These are phyloP conservation scores for Chaetodon trifasciatus DNA, from an alignment of 2,797 vertebrate species.

Conservation along the genomic window DNA sequence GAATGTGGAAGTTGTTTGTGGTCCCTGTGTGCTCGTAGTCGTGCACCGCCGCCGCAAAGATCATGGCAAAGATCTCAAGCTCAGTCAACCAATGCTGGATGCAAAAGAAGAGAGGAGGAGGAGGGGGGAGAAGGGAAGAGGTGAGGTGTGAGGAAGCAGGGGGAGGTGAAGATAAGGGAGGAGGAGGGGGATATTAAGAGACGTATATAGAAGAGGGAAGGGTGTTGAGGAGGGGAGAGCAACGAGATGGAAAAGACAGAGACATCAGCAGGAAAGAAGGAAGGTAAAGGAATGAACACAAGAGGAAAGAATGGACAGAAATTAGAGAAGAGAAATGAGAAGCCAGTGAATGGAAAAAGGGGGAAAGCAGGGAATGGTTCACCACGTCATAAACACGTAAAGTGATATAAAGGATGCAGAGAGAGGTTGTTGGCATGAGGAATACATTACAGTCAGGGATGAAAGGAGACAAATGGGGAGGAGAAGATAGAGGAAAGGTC, in stretches of 20 bases:
- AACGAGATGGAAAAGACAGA: conserved; percentile 53
- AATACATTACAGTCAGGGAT: conserved; percentile 66
- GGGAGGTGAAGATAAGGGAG: conserved; percentile 4
- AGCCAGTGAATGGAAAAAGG: conserved; percentile 55
- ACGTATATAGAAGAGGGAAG: conserved; percentile 16
- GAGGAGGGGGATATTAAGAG: conserved; percentile 25
- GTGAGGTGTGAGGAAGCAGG: not conserved
- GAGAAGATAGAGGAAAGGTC: conserved; percentile 59
- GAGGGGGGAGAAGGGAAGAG: not conserved
- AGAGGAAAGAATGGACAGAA: conserved; percentile 54
- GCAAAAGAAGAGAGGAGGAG: not conserved
- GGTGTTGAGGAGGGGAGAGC: conserved; percentile 7
- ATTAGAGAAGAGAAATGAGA: conserved; percentile 64
- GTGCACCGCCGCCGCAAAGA: conserved; percentile 94
- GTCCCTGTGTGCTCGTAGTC: conserved; percentile 99
- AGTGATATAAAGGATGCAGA: conserved; percentile 53
- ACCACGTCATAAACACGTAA: conserved; percentile 55
- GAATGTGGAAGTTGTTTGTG: conserved; percentile 99
- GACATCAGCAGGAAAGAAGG: conserved; percentile 30
- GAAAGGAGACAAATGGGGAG: conserved; percentile 61
- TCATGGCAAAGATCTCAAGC: conserved; percentile 96
- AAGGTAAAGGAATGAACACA: conserved; percentile 52
- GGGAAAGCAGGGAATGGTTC: conserved; percentile 37
- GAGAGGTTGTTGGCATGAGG: conserved; percentile 46
- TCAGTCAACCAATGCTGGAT: conserved; percentile 97